A percentile compares a stretch with the other conserved stretches of the same genome.
Conservation (phyloP, 2,113 vertebrate species). For the Pollachius pollachius region DNA sequence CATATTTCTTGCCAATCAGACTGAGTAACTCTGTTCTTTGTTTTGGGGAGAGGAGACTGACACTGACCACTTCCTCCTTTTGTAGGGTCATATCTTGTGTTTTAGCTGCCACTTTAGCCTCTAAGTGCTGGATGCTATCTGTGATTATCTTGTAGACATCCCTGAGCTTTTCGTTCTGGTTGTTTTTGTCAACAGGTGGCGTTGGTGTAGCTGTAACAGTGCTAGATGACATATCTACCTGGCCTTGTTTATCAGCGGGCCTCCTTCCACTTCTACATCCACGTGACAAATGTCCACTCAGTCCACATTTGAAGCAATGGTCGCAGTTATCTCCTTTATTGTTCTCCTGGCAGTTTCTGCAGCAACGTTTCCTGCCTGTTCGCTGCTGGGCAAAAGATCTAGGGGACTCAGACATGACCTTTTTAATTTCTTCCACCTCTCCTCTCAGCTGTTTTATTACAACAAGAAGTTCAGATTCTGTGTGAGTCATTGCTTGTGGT, state of each 20-base stretch:
- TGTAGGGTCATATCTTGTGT: not conserved
- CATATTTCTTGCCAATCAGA: conserved; percentile 14
- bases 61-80: not conserved
- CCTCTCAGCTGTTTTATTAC: conserved; percentile 23
- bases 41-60: conserved; percentile 12
- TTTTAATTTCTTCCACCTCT: conserved; percentile 22
- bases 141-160: conserved; percentile 1
- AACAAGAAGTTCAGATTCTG: conserved; percentile 15
- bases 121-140: not conserved
- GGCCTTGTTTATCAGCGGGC: not conserved
- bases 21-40: conserved; percentile 14
- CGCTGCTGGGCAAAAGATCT: not conserved
- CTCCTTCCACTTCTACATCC: conserved; percentile 5
- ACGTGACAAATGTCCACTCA: conserved; percentile 26
- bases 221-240: not conserved
- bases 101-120: not conserved
- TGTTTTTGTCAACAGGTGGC: not conserved
- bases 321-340: conserved; percentile 18
- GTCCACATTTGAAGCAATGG: conserved; percentile 46
- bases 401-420: not conserved
- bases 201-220: not conserved
- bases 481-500: not conserved
- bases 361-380: not conserved
- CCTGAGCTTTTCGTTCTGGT: not conserved
- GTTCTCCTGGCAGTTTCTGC: conserved; percentile 21